A percentile compares a stretch with the other conserved stretches of the same genome.
Evolutionary conservation across 2,113 vertebrate genomes (phyloP).

Genomic region (Alaudala cheleensis): DNA sequence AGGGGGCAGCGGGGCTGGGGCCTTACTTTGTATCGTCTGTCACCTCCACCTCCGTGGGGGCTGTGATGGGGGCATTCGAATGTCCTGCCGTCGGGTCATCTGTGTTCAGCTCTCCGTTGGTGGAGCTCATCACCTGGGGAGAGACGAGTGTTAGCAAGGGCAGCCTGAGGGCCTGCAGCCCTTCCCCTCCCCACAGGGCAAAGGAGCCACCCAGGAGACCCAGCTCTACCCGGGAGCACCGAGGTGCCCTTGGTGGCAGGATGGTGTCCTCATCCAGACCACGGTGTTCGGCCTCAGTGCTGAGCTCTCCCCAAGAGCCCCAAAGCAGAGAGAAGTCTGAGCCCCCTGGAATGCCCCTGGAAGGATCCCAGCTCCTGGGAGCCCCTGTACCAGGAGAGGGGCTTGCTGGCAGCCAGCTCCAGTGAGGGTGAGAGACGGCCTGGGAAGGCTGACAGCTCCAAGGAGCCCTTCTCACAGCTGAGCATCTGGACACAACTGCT

Average conservation of each 20-base stretch:
- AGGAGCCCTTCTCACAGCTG: background rate
- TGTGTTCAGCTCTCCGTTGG: slow-evolving; percentile 95
- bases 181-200: fast-evolving
- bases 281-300: fast-evolving
- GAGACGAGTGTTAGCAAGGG: fast-evolving
- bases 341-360: fast-evolving
- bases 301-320: background rate
- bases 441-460: background rate
- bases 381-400: background rate
- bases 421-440: fast-evolving
- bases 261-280: fast-evolving
- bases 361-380: background rate
- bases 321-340: fast-evolving
- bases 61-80: slow-evolving; percentile 96
- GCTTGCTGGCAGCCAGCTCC: background rate
- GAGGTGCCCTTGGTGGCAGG: background rate
- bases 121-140: slow-evolving; percentile 92
- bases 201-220: background rate
- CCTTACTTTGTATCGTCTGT: slow-evolving; percentile 95
- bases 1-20: fast-evolving
- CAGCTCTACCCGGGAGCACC: fast-evolving
- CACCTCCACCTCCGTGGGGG: slow-evolving; percentile 93
- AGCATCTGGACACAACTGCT: background rate
- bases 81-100: slow-evolving; percentile 95
- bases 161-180: fast-evolving